phyloP scores from a whole-genome alignment of 2,888 invertebrate genomes.

The Agrypnus murinus region DNA sequence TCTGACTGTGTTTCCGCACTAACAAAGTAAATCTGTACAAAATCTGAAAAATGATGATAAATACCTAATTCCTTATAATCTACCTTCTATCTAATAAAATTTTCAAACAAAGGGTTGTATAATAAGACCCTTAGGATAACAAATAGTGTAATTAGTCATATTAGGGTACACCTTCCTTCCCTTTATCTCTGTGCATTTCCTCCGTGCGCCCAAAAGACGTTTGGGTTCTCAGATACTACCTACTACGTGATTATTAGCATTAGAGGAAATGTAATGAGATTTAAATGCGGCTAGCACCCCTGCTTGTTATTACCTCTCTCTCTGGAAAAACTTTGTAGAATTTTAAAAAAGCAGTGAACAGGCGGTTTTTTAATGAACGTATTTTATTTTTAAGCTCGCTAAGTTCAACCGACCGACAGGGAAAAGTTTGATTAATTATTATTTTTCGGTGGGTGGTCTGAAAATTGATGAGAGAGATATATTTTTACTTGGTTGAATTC shows the following conservation, averaged over 20 bases:
- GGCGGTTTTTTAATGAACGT: constrained; percentile 28
- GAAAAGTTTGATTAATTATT: constrained; percentile 31
- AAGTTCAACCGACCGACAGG: constrained; percentile 9
- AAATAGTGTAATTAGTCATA: constrained; percentile 55
- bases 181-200: constrained; percentile 31
- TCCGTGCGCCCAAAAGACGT: not conserved
- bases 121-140: constrained; percentile 51
- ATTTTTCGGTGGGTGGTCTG: constrained; percentile 26
- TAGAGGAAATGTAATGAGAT: not conserved
- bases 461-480: constrained; percentile 22
- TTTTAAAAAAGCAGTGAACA: constrained; percentile 2
- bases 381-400: constrained; percentile 27
- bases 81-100: constrained; percentile 34
- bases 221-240: not conserved
- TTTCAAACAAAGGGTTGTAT: constrained; percentile 48
- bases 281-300: not conserved
- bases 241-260: constrained; percentile 25
- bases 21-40: constrained; percentile 20
- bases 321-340: not conserved
- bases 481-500: constrained; percentile 18
- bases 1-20: not conserved
- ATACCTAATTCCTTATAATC: constrained; percentile 29
- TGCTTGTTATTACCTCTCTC: not conserved
- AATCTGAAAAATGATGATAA: constrained; percentile 40
- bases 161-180: constrained; percentile 47